Percentiles rank a stretch among this genome's conserved stretches.
Conservation (phyloP, 2,797 vertebrate species). For the Passerculus sandwichensis region DNA sequence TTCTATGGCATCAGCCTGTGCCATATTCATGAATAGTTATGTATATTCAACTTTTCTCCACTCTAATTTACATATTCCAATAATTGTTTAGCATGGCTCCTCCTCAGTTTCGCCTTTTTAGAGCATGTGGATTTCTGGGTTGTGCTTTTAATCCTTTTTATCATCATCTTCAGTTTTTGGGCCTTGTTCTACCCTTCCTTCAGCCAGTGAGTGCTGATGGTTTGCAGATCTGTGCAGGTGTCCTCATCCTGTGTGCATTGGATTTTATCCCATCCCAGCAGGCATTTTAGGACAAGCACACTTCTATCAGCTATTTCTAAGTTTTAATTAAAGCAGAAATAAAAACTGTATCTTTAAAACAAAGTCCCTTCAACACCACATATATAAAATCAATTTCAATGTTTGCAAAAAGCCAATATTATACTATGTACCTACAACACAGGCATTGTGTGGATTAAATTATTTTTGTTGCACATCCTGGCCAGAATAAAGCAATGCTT, state of each 20-base stretch:
- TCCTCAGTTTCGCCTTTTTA: not conserved
- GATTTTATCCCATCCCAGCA: not conserved
- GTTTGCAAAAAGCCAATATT: not conserved
- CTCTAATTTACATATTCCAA: not conserved
- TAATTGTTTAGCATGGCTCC: not conserved
- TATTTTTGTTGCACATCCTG: not conserved
- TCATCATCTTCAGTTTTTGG: not conserved
- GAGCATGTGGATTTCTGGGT: not conserved
- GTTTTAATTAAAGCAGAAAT: not conserved
- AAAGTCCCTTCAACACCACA: not conserved
- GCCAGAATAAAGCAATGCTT: not conserved
- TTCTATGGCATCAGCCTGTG: not conserved
- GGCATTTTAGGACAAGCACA: not conserved
- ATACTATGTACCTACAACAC: not conserved
- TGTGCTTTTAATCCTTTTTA: not conserved
- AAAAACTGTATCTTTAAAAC: not conserved
- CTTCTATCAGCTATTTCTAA: not conserved
- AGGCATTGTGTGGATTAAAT: fast-evolving
- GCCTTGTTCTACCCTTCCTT: not conserved
- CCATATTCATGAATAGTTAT: not conserved
- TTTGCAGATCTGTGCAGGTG: not conserved
- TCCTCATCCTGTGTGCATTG: not conserved
- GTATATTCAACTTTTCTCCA: not conserved
- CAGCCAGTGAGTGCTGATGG: not conserved
- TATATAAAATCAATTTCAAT: not conserved